Percentiles rank a stretch among this genome's conserved stretches.
Evolutionary conservation across 2,888 invertebrate genomes (phyloP).

Genomic region (Rugalucina vietnamica): DNA sequence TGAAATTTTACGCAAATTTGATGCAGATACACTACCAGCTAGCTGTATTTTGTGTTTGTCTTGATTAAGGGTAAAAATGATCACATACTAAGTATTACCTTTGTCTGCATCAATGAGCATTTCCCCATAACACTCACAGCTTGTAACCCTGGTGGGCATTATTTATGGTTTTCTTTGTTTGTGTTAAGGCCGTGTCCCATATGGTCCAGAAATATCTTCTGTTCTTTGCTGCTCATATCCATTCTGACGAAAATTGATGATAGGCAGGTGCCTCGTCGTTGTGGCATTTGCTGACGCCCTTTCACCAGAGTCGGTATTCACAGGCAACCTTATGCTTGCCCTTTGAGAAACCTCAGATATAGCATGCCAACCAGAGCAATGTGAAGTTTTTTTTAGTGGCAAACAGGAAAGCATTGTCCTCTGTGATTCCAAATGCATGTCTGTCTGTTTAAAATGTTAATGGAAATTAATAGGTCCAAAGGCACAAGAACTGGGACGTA

Average conservation of each 20-base stretch:
- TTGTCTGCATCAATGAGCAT: constrained; percentile 7
- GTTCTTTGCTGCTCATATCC: constrained; percentile 23
- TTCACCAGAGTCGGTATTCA: constrained; percentile 11
- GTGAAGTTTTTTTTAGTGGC: constrained; percentile 34
- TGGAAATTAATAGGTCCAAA: background rate
- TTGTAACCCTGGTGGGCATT: constrained; percentile 27
- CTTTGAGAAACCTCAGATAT: constrained; percentile 42
- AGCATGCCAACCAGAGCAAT: constrained; percentile 60
- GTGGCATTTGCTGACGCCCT: background rate
- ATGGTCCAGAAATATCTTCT: constrained; percentile 34
- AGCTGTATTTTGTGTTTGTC: too few species aligned
- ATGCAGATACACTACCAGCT: too few species aligned
- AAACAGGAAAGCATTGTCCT: constrained; percentile 50
- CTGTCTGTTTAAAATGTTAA: background rate
- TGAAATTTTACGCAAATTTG: too few species aligned
- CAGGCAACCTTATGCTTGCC: constrained; percentile 14
- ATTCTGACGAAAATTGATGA: constrained; percentile 32
- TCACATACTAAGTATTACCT: constrained; percentile 12
- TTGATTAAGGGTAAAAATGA: too few species aligned
- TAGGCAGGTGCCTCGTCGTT: constrained; percentile 17
- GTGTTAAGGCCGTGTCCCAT: constrained; percentile 33
- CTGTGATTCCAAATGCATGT: constrained; percentile 11
- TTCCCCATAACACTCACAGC: constrained; percentile 31
- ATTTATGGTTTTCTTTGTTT: constrained; percentile 35
- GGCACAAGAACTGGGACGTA: constrained; percentile 58